Conservation (phyloP, 2,888 invertebrate species). For the Meteorus cinctellus region DNA sequence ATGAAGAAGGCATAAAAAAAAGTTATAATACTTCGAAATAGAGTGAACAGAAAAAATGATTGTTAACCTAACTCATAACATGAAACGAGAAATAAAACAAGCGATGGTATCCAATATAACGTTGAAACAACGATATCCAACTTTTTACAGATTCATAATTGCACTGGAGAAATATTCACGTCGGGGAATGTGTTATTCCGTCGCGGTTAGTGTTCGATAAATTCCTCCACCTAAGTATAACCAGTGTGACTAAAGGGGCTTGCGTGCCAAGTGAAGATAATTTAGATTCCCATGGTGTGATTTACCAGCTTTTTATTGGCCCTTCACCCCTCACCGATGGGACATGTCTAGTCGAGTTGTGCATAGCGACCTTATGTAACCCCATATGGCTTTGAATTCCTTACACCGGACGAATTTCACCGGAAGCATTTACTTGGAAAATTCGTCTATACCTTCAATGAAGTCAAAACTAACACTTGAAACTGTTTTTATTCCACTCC, state of each 20-base stretch:
- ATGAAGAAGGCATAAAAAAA: not conserved
- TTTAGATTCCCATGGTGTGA: slow-evolving; percentile 67
- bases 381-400: slow-evolving; percentile 38
- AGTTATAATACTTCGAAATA: not conserved
- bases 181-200: slow-evolving; percentile 59
- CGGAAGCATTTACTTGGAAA: not conserved
- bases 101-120: not conserved
- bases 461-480: not conserved
- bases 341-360: slow-evolving; percentile 32
- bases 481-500: not conserved
- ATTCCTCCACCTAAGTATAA: slow-evolving; percentile 55
- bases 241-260: slow-evolving; percentile 38
- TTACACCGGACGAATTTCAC: not conserved
- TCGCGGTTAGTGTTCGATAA: slow-evolving; percentile 65
- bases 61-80: not conserved
- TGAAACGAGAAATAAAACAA: not conserved
- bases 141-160: slow-evolving; percentile 13
- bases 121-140: not conserved
- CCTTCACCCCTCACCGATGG: slow-evolving; percentile 39
- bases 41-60: not conserved
- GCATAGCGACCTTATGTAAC: not conserved
- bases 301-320: slow-evolving; percentile 62
- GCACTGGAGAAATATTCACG: slow-evolving; percentile 60
- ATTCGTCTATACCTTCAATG: not conserved
- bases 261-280: slow-evolving; percentile 65